Evolutionary conservation across 2,113 vertebrate genomes (phyloP).

Genomic region (Callipepla squamata): DNA sequence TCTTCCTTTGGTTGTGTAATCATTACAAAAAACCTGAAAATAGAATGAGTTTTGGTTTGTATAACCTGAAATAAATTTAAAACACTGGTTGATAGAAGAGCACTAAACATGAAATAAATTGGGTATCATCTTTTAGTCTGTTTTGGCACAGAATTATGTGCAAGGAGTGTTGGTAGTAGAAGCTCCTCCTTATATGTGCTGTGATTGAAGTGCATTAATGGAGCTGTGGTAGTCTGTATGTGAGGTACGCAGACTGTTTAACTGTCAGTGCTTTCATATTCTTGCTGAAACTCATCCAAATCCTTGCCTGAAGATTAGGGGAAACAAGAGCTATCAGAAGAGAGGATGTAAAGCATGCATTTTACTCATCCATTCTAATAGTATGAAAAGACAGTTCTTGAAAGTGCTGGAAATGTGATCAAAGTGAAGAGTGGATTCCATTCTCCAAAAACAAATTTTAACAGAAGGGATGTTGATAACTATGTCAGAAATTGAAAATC

Average conservation of each 20-base stretch:
- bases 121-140: not conserved
- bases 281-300: slow-evolving; percentile 36
- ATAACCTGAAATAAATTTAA: not conserved
- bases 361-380: slow-evolving; percentile 50
- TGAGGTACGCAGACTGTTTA: not conserved
- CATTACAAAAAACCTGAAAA: not conserved
- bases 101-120: not conserved
- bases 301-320: not conserved
- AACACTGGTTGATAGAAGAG: not conserved
- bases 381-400: slow-evolving; percentile 59
- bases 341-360: slow-evolving; percentile 28
- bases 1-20: not conserved
- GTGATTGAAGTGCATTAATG: not conserved
- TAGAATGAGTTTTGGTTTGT: not conserved
- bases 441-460: slow-evolving; percentile 52
- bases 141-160: not conserved
- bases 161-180: not conserved
- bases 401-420: slow-evolving; percentile 51
- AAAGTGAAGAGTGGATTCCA: slow-evolving; percentile 27
- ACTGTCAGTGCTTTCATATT: not conserved
- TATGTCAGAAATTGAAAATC: slow-evolving; percentile 71
- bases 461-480: slow-evolving; percentile 74
- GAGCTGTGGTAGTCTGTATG: not conserved
- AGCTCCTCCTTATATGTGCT: not conserved
- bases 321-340: slow-evolving; percentile 12